A percentile compares a stretch with the other conserved stretches of the same genome.
Evolutionary conservation across 2,113 vertebrate species (phyloP).

Genomic region (Loxodonta africana): DNA sequence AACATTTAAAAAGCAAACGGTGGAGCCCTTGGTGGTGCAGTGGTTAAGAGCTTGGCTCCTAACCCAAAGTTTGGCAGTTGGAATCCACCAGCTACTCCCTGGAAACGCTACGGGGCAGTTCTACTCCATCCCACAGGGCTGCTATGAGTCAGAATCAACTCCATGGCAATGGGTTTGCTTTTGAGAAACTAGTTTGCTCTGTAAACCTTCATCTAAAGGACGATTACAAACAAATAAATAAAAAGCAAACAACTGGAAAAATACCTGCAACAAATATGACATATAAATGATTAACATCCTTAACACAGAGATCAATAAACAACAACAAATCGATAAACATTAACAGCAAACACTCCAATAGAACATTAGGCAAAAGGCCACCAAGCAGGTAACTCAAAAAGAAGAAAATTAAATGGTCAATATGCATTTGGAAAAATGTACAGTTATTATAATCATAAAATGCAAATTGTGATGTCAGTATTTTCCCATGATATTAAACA

Average conservation of each 20-base stretch:
- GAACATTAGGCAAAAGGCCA: conserved; percentile 28
- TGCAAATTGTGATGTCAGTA: conserved; percentile 47
- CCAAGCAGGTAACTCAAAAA: conserved; percentile 14
- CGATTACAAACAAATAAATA: neutral
- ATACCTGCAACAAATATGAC: neutral
- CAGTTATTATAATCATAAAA: conserved; percentile 16
- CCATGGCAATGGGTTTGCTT: too few species aligned
- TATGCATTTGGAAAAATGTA: conserved; percentile 10
- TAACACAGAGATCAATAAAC: conserved; percentile 43
- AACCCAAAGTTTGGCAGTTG: too few species aligned
- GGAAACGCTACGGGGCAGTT: too few species aligned
- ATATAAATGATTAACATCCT: neutral
- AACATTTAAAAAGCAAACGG: conserved; percentile 53
- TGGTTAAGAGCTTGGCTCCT: too few species aligned
- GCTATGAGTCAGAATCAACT: too few species aligned
- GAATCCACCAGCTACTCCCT: too few species aligned
- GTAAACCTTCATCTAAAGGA: too few species aligned
- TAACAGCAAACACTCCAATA: neutral
- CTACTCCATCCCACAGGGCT: too few species aligned
- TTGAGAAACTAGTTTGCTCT: too few species aligned
- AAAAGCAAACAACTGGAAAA: conserved; percentile 61
- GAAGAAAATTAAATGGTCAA: conserved; percentile 60
- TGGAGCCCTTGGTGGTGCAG: too few species aligned
- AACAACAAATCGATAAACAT: conserved; percentile 34
- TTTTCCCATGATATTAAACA: conserved; percentile 41